Evolutionary conservation across 2,797 vertebrate genomes (phyloP).

Genomic region (Pipistrellus pipistrellus): DNA sequence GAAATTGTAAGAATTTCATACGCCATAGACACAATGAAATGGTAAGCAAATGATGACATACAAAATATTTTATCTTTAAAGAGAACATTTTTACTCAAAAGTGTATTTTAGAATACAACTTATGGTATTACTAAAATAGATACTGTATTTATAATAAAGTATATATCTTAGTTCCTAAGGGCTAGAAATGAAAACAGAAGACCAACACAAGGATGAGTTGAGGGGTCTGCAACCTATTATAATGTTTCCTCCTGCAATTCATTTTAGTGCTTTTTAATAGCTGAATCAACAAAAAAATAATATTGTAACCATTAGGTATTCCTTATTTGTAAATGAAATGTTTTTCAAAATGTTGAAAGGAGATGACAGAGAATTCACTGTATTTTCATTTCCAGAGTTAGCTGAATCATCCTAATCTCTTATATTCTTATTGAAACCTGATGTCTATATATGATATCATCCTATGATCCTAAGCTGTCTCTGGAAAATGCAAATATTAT

Average conservation of each 20-base stretch:
- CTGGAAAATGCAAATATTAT: not conserved
- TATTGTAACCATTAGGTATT: not conserved
- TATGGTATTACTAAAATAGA: conserved; percentile 25
- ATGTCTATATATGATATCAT: not conserved
- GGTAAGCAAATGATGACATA: not conserved
- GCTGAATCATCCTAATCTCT: not conserved
- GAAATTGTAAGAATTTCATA: conserved; percentile 24
- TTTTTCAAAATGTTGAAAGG: not conserved
- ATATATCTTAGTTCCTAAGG: not conserved
- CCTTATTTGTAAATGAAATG: not conserved
- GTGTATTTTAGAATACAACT: not conserved
- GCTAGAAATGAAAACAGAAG: not conserved
- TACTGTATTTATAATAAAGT: not conserved
- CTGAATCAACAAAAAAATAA: not conserved
- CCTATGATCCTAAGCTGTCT: not conserved
- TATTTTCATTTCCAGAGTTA: not conserved
- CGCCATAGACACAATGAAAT: conserved; percentile 32
- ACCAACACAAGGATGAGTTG: not conserved
- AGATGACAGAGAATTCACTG: not conserved
- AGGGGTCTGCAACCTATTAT: not conserved
- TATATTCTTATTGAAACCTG: not conserved
- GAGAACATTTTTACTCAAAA: not conserved
- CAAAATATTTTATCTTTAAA: not conserved
- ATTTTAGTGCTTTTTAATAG: not conserved
- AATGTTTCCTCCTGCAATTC: not conserved